These are phyloP conservation scores for Sepiola atlantica DNA, from an alignment of 2,888 invertebrate genomes.

Conservation along the genomic window DNA sequence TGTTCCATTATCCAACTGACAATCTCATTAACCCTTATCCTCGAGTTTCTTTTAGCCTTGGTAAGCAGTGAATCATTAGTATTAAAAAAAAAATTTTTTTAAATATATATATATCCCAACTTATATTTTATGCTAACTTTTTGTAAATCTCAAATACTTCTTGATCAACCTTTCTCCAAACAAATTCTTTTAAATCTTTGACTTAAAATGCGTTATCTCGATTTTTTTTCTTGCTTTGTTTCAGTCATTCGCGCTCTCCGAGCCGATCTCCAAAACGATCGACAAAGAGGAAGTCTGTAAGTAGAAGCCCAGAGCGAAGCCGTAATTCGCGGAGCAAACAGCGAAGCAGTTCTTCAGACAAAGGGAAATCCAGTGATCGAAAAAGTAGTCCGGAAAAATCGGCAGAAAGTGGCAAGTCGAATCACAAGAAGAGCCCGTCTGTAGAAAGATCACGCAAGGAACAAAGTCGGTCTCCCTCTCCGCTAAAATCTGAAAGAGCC, in stretches of 20 bases:
- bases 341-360: not conserved
- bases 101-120: too few relatives aligned
- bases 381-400: not conserved
- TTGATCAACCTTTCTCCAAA: too few relatives aligned
- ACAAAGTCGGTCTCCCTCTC: not conserved
- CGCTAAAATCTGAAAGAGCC: not conserved
- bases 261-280: not conserved
- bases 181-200: too few relatives aligned
- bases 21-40: too few relatives aligned
- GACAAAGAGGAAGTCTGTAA: not conserved
- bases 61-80: too few relatives aligned
- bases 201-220: too few relatives aligned
- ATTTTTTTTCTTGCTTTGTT: not conserved
- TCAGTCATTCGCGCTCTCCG: not conserved
- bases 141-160: too few relatives aligned
- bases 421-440: constrained; percentile 11
- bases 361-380: not conserved
- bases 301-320: not conserved
- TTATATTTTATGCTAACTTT: too few relatives aligned
- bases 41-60: too few relatives aligned
- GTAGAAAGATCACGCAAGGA: not conserved
- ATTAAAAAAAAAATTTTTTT: too few relatives aligned
- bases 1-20: too few relatives aligned
- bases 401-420: not conserved
- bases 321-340: not conserved